Conservation (phyloP, 2,888 invertebrate species). For the Caenorhabditis macrosperma region DNA sequence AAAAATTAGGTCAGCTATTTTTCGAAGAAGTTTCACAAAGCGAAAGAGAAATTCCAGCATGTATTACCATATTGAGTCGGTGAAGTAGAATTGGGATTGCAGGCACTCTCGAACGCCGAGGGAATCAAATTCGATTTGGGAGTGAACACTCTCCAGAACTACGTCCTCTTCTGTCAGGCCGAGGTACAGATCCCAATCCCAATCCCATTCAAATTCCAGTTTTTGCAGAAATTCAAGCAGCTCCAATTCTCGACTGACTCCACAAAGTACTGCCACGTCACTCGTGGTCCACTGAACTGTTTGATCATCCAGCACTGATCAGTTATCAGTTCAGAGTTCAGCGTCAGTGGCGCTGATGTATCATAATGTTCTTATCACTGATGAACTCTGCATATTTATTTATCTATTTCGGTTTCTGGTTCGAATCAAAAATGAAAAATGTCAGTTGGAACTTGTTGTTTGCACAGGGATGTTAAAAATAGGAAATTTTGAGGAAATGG, state of each 20-base stretch:
- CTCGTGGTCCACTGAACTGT: conserved; percentile 39
- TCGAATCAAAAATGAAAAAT: too few species aligned
- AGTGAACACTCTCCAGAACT: conserved; percentile 31
- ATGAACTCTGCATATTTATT: too few species aligned
- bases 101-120: conserved; percentile 23
- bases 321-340: conserved; percentile 3
- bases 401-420: too few species aligned
- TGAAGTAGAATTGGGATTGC: too few species aligned
- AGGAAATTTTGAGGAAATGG: too few species aligned
- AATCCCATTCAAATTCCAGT: neutral
- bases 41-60: too few species aligned
- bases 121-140: conserved; percentile 43
- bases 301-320: conserved; percentile 40
- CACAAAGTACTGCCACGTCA: conserved; percentile 36
- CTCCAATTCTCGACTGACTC: conserved; percentile 49
- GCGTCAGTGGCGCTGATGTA: conserved; percentile 26
- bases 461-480: too few species aligned
- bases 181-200: conserved; percentile 8
- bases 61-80: too few species aligned
- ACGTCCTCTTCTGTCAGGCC: conserved; percentile 44
- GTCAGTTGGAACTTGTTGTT: too few species aligned
- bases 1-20: too few species aligned
- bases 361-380: too few species aligned
- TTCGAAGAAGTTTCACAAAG: too few species aligned
- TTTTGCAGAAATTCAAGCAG: conserved; percentile 42